Percentiles rank a stretch among this genome's conserved stretches.
Conservation (phyloP, 2,113 vertebrate species). For the Percina caprodes region DNA sequence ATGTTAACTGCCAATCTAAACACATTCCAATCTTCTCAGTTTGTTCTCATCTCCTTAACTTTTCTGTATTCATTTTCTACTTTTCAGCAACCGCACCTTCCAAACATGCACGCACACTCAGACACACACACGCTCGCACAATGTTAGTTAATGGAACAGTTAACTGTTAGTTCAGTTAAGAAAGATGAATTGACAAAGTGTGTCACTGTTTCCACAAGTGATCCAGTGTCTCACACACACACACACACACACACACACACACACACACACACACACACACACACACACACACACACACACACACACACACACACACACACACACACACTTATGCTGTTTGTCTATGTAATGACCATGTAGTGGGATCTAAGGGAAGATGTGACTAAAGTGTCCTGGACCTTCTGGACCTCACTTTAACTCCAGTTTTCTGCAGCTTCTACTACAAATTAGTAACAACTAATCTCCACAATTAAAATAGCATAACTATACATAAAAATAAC, state of each 20-base stretch:
- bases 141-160: too few relatives aligned
- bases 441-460: too few relatives aligned
- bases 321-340: not conserved
- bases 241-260: conserved; percentile 1
- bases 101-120: not conserved
- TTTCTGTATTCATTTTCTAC: conserved; percentile 23
- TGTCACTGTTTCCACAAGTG: conserved; percentile 40
- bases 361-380: conserved; percentile 10
- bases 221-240: conserved; percentile 26
- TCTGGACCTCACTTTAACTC: too few relatives aligned
- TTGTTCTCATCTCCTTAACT: conserved; percentile 43
- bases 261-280: too few relatives aligned
- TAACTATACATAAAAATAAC: too few relatives aligned
- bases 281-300: conserved; percentile 22
- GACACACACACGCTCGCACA: not conserved
- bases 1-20: conserved; percentile 60
- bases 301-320: conserved; percentile 18
- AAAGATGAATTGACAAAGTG: conserved; percentile 42
- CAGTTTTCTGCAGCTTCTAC: too few relatives aligned
- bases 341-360: conserved; percentile 1
- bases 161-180: conserved; percentile 66
- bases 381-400: conserved; percentile 19
- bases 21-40: conserved; percentile 56
- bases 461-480: too few relatives aligned
- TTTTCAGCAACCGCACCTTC: not conserved